A percentile compares a stretch with the other conserved stretches of the same genome.
Conservation (phyloP, 2,797 vertebrate genomes). For the Falco peregrinus region DNA sequence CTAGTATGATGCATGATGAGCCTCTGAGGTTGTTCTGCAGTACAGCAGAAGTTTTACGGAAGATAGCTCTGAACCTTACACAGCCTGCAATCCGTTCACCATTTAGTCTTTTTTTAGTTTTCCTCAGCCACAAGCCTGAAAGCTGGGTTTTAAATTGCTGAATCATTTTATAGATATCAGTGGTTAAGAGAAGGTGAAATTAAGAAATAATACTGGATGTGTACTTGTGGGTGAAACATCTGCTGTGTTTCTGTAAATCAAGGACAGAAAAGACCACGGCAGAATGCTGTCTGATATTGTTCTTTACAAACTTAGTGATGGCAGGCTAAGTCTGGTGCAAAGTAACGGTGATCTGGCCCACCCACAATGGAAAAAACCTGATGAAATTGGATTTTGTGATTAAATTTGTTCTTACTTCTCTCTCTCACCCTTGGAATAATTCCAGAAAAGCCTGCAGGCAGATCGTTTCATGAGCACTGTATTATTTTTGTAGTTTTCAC, state of each 20-base stretch:
- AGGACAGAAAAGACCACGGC: background rate
- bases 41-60: background rate
- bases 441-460: background rate
- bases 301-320: background rate
- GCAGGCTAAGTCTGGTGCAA: background rate
- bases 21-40: background rate
- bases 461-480: background rate
- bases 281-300: background rate
- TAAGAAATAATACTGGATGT: background rate
- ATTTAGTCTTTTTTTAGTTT: background rate
- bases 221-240: background rate
- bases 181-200: background rate
- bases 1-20: background rate
- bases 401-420: background rate
- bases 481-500: background rate
- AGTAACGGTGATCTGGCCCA: background rate
- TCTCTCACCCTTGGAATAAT: background rate
- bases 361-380: background rate
- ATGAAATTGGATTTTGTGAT: background rate
- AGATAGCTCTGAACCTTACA: background rate
- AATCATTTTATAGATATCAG: background rate
- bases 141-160: background rate
- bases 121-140: background rate
- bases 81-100: background rate
- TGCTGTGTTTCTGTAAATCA: background rate